Base-by-base conservation (phyloP, 2,113 vertebrate species). In the Ammodytes marinus region DNA sequence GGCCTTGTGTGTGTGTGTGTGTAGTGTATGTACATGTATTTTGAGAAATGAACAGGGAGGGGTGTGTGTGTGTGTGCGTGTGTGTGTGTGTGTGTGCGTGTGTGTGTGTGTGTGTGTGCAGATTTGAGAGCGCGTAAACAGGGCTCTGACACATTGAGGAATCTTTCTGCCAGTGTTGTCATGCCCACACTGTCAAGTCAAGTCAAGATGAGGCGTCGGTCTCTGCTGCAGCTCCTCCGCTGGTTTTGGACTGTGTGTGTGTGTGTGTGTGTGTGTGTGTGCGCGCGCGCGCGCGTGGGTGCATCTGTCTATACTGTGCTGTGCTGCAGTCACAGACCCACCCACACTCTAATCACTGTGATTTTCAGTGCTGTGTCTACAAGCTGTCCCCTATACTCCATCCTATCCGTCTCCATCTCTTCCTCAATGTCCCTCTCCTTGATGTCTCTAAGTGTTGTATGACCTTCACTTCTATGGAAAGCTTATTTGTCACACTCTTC, bases 111-210 rank as follows among this genome's bases (percentile, higher is more conserved):
- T 35, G 49, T 35, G n/a, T 15, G 15, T 1, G 42, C 46, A 27
- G 27, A 27, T 27, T 27, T 27, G 49, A 7, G 57, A 50, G 27
- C 11, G 43, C 58, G 54, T 27, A 72, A 42, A 57, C 6, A 1
- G 19, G 49, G 39, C 79, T 74, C 47, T 79, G 78, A 89, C 80
- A 82, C 72, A 78, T 66, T 37, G 8, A 59, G 67, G 70, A 69
- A 84, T 73, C 69, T 77, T 54, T 66, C 17, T 42, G 27, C 74
- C 54, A 35, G 35, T 80, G 79, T 84, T 69, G 88, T 92, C 79
- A 83, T 74, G 72, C 82, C 66, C 66, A 73, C 86, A 63, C 79
- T 89, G 84, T 92, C 89, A 88, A 86, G 87, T 90, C 86, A 83
- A 47, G 75, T 91, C 82, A 80, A 69, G 73, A 86, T 15, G 37